Base-by-base conservation (phyloP, 37 sponge, comb jelly and placozoan species). In the Ephydatia muelleri region DNA sequence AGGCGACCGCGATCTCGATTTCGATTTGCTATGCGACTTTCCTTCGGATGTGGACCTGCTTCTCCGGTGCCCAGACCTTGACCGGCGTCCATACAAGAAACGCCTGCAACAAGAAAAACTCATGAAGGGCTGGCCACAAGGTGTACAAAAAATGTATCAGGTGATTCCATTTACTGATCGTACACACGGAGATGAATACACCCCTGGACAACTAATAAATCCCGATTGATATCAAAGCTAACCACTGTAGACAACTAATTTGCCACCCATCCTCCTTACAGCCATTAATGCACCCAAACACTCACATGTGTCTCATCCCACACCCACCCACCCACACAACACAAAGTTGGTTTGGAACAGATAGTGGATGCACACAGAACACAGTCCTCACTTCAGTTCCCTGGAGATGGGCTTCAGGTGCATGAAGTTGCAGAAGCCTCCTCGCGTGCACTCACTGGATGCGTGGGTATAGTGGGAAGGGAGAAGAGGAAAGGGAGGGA, bases 351-450 rank as follows among this genome's bases (percentile, higher is more conserved):
- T 2, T 21, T 27, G 27, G 77, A 76, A 76, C 35, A 36, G 25
- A n/a, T n/a, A n/a, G n/a, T n/a, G n/a, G n/a, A n/a, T 6, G 43
- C 6, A 57, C 57, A 57, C 57, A 57, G 16, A 21, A 14, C 57
- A 14, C 16, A 1, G 19, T 13, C 11, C 90, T 93, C 73, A 92
- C 91, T 93, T 85, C 12, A 98, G 88, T 27, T 96, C 94, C 81
- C 86, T 88, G n/a, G 97, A 93, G 48, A 98, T 93, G 0, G 97
- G 97, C 87, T 98, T 98, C 65, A 96, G 83, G 65, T 98, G 99
- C 99, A 98, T 98, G 88, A 98, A 98, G 78, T 98, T 98, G 76
- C 99, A 98, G 87, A 96, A 98, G 0, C 99, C 99, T 78, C 97
- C 97, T 2, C 97, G 93, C 23, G 97, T 97, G 69, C 97, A 97